Conservation (phyloP, 2,797 vertebrate genomes). For the Apodemus agrarius region DNA sequence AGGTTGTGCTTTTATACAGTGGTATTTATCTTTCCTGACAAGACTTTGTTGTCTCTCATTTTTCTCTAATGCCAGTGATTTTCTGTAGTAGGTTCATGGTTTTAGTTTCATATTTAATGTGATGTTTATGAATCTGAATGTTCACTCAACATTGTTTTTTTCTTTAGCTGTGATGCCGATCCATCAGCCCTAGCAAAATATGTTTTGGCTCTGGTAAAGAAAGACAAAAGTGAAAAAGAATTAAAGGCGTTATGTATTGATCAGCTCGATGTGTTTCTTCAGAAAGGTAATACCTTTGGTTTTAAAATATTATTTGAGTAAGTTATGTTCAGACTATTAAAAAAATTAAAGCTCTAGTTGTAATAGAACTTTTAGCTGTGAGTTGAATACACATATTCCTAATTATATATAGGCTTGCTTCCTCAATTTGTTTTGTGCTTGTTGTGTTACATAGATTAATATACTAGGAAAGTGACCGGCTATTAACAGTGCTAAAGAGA, state of each 20-base stretch:
- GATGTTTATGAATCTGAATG: background rate
- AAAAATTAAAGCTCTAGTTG: background rate
- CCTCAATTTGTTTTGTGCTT: background rate
- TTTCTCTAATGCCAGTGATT: background rate
- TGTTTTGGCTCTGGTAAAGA: constrained; percentile 99
- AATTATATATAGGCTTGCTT: constrained; percentile 29
- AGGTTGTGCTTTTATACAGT: background rate
- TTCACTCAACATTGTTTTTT: constrained; percentile 55
- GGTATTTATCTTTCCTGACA: background rate
- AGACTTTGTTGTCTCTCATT: background rate
- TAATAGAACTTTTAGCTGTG: constrained; percentile 11
- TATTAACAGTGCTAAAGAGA: constrained; percentile 39
- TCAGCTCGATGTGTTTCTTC: constrained; percentile 99
- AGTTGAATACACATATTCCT: constrained; percentile 30
- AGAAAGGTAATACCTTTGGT: constrained; percentile 92
- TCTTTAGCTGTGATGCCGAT: constrained; percentile 96
- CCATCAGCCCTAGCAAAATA: constrained; percentile 99
- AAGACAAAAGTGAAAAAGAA: constrained; percentile 98
- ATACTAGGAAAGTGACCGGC: constrained; percentile 20
- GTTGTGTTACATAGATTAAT: constrained; percentile 37
- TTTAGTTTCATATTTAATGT: constrained; percentile 23
- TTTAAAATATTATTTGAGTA: constrained; percentile 53
- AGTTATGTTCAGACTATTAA: constrained; percentile 22
- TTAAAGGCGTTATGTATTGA: constrained; percentile 98
- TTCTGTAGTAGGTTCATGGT: constrained; percentile 1